Evolutionary conservation across 2,113 vertebrate species (phyloP).

Genomic region (Gallinago undulata): DNA sequence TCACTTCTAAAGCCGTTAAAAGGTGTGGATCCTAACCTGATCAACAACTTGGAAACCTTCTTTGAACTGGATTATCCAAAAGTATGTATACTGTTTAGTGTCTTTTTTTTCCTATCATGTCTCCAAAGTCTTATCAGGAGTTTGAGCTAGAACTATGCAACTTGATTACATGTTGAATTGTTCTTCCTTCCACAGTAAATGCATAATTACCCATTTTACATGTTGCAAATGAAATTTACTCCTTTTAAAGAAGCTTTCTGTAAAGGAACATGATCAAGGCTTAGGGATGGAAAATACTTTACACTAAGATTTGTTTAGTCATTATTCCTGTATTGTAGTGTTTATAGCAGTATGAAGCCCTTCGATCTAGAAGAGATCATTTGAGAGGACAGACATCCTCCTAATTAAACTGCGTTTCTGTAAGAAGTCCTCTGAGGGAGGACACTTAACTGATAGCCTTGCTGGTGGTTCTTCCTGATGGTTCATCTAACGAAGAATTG

Average conservation of each 20-base stretch:
- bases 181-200: background rate
- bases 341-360: background rate
- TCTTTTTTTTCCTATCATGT: background rate
- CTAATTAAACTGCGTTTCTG: background rate
- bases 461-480: background rate
- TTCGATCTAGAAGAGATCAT: background rate
- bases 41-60: constrained; percentile 97
- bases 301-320: background rate
- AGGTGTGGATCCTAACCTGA: constrained; percentile 93
- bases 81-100: constrained; percentile 65
- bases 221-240: background rate
- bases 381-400: background rate
- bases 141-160: background rate
- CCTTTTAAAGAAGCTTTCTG: background rate
- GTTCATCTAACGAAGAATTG: background rate
- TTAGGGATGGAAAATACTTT: background rate
- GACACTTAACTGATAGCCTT: background rate
- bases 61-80: constrained; percentile 96
- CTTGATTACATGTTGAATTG: background rate
- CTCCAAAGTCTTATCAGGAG: background rate
- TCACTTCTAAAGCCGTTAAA: constrained; percentile 95
- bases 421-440: background rate
- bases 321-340: background rate
- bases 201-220: background rate
- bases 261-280: background rate